Conservation (phyloP, 1,140 invertebrate genomes). For the Rhyzopertha dominica region DNA sequence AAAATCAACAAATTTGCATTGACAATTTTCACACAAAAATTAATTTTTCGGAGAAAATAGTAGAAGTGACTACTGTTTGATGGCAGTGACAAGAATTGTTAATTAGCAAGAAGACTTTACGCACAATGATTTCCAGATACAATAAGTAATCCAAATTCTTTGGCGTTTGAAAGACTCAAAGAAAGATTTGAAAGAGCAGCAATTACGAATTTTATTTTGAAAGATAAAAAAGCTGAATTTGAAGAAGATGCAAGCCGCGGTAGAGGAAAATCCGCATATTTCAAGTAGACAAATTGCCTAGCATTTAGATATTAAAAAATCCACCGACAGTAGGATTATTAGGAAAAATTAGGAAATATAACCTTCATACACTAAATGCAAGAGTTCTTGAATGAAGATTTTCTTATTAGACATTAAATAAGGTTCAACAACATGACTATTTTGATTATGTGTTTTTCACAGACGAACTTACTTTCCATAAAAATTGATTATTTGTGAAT, state of each 20-base stretch:
- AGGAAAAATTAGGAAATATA: too few species aligned
- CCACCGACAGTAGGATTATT: too few species aligned
- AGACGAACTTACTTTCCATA: too few species aligned
- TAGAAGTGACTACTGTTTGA: background rate
- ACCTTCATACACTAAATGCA: too few species aligned
- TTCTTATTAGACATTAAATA: too few species aligned
- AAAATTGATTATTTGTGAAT: too few species aligned
- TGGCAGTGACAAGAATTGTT: constrained; percentile 2
- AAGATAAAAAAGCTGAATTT: background rate
- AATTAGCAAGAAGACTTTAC: constrained; percentile 4
- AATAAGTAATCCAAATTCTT: background rate
- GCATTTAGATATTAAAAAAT: too few species aligned
- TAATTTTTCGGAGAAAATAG: background rate
- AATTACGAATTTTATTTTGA: background rate
- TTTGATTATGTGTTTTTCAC: too few species aligned
- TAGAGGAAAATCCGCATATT: constrained; percentile 1
- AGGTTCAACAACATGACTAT: too few species aligned
- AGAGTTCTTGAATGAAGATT: too few species aligned
- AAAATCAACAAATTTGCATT: too few species aligned
- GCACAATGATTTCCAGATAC: constrained; percentile 4
- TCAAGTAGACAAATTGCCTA: constrained; percentile 6
- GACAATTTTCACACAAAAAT: too few species aligned
- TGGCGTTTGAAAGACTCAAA: constrained; percentile 6
- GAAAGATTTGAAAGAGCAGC: background rate
- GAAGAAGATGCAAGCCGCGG: background rate